Conservation (phyloP, 2,113 vertebrate genomes). For the Calidris pugnax region DNA sequence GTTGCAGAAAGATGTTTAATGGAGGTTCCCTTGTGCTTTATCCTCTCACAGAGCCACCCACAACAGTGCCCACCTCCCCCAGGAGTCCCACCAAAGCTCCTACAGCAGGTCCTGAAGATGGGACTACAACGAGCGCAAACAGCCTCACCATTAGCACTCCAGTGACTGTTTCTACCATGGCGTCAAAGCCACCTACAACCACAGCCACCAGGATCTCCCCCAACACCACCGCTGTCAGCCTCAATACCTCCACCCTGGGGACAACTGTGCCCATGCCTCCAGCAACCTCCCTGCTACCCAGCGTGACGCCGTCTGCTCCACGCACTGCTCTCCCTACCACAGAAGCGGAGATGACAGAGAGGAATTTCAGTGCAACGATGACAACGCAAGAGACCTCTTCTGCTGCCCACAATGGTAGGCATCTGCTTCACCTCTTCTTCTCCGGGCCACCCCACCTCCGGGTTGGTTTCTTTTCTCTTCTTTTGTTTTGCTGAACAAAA, state of each 20-base stretch:
- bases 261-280: neutral
- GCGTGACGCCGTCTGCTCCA: neutral
- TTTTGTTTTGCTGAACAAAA: neutral
- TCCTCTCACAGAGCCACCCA: conserved; percentile 46
- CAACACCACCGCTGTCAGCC: conserved; percentile 37
- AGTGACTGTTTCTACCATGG: conserved; percentile 26
- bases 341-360: neutral
- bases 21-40: neutral
- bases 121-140: neutral
- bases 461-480: neutral
- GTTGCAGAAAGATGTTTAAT: neutral
- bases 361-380: conserved; percentile 58
- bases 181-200: neutral
- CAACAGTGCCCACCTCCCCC: neutral
- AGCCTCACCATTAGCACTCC: conserved; percentile 57
- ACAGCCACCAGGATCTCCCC: conserved; percentile 27
- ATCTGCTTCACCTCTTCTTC: neutral
- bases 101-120: conserved; percentile 5
- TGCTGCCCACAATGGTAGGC: conserved; percentile 68
- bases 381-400: conserved; percentile 69
- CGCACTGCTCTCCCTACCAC: neutral
- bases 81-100: conserved; percentile 52
- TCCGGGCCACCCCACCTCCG: neutral
- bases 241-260: conserved; percentile 48
- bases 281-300: conserved; percentile 41